These are phyloP conservation scores for Bicyclus anynana DNA, from an alignment of 1,140 invertebrate species.

Conservation along the genomic window DNA sequence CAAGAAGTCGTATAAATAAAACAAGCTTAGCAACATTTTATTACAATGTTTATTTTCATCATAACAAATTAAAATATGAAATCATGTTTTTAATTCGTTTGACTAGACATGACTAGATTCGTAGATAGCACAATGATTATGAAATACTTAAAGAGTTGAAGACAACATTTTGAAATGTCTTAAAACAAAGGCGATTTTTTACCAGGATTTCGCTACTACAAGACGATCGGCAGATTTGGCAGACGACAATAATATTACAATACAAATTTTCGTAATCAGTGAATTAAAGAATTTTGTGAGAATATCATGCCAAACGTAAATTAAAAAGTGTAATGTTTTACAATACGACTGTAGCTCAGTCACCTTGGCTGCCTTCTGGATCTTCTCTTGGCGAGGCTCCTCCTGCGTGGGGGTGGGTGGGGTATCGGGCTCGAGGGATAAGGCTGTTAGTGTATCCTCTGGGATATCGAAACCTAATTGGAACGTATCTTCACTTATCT, in stretches of 20 bases:
- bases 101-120: slow-evolving; percentile 72
- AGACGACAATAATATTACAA: slow-evolving; percentile 51
- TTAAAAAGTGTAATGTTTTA: slow-evolving; percentile 68
- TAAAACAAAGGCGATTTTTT: slow-evolving; percentile 34
- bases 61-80: slow-evolving; percentile 39
- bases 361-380: slow-evolving; percentile 62
- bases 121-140: neutral
- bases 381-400: slow-evolving; percentile 39
- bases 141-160: neutral
- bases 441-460: slow-evolving; percentile 73
- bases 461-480: slow-evolving; percentile 38
- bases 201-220: slow-evolving; percentile 66
- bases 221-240: slow-evolving; percentile 64
- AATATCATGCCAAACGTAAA: slow-evolving; percentile 76
- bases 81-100: slow-evolving; percentile 20
- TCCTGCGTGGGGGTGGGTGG: slow-evolving; percentile 58
- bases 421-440: slow-evolving; percentile 45
- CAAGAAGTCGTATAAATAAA: slow-evolving; percentile 55
- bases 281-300: slow-evolving; percentile 69
- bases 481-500: slow-evolving; percentile 33
- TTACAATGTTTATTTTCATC: slow-evolving; percentile 54
- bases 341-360: slow-evolving; percentile 72
- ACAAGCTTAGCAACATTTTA: slow-evolving; percentile 46
- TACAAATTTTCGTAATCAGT: slow-evolving; percentile 61
- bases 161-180: slow-evolving; percentile 44